These are phyloP conservation scores for Volucella bombylans DNA, from an alignment of 2,888 invertebrate species.

Conservation along the genomic window DNA sequence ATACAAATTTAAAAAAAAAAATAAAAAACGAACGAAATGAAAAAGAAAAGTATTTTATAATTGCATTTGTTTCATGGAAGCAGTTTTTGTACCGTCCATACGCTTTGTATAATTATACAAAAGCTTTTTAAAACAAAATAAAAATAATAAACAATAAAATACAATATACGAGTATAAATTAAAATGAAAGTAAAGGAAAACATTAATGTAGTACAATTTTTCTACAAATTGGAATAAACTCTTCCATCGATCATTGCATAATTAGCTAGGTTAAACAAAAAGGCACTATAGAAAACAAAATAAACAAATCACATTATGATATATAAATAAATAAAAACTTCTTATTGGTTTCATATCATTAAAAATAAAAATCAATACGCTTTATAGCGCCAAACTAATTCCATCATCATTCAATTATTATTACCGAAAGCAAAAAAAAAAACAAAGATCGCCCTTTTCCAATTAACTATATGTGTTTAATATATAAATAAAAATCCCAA, in stretches of 20 bases:
- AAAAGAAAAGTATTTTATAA: constrained; percentile 50
- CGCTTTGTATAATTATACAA: constrained; percentile 78
- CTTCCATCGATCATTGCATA: constrained; percentile 72
- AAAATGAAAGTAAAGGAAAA: constrained; percentile 41
- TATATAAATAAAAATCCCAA: constrained; percentile 5
- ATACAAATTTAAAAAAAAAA: constrained; percentile 53
- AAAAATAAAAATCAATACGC: constrained; percentile 49
- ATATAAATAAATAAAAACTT: constrained; percentile 33
- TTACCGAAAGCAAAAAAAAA: not conserved
- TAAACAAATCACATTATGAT: constrained; percentile 59
- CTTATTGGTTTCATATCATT: constrained; percentile 73
- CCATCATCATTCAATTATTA: constrained; percentile 66
- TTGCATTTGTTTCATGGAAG: constrained; percentile 72
- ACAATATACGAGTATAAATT: too few species aligned
- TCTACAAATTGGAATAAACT: constrained; percentile 74
- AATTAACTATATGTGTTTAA: constrained; percentile 30
- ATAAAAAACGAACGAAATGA: constrained; percentile 17
- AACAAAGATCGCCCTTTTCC: constrained; percentile 36
- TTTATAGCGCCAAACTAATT: constrained; percentile 62
- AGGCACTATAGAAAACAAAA: constrained; percentile 36
- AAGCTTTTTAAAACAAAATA: constrained; percentile 64
- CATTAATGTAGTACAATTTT: constrained; percentile 73
- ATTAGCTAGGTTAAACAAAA: constrained; percentile 73
- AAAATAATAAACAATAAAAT: constrained; percentile 48
- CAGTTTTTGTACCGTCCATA: constrained; percentile 81